Base-by-base conservation (phyloP, 2,888 invertebrate species). In the Agrotis puta region DNA sequence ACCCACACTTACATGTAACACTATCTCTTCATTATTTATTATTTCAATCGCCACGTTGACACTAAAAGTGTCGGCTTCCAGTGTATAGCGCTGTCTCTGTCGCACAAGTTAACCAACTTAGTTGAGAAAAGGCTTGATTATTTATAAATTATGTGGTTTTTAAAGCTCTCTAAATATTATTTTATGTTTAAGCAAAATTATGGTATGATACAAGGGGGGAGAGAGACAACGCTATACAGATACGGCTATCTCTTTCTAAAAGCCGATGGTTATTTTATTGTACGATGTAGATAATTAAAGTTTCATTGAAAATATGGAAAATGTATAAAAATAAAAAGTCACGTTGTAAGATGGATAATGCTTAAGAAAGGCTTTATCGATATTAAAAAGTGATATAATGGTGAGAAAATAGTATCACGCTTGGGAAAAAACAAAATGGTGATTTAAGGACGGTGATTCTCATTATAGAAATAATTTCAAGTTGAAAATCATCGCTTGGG, bases 1-100 rank as follows among this genome's bases (percentile, higher is more conserved):
- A 27, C 53, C 24, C 16, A 7, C 53, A 24, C 51, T 5, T 51
- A 53, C 53, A 27, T 53, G 11, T 16, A 24, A 1, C 33, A 33
- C 33, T 65, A 76, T 68, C 50, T 45, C 56, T 71, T 71, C 57
- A 70, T 79, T 59, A 65, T 80, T 73, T 80, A 68, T 79, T 69
- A 65, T 63, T 76, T 72, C 5, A 6, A 6, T 33, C 33, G 54
- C 6, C 61, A 61, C 78, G 79, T 50, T 24, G 62, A 65, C 79
- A 74, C 79, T 79, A 13, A 79, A 70, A 79, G 77, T 58, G 72
- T 18, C 39, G 9, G 56, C 77, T 33, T 33, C 33, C 6, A 33
- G 33, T 57, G n/a, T 63, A 51, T 22, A 58, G 53, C 43, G 22
- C 33, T 53, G 9, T 67, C 20, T 57, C n/a, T 48, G 7, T 57